A percentile compares a stretch with the other conserved stretches of the same genome.
Conservation (phyloP, 2,797 vertebrate species). For the Hippoglossus hippoglossus region DNA sequence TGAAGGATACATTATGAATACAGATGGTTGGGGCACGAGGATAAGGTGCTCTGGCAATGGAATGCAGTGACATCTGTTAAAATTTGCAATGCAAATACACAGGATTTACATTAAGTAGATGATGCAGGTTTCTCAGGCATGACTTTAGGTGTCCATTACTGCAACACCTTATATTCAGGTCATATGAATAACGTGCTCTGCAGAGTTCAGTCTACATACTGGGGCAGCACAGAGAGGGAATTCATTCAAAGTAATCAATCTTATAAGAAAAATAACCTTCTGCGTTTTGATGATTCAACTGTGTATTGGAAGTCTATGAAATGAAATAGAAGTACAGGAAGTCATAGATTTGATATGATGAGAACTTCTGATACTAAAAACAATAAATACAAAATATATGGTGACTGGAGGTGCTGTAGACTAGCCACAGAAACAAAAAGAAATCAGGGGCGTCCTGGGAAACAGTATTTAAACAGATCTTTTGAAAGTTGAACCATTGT, state of each 20-base stretch:
- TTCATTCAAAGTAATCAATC: background rate
- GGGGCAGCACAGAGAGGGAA: background rate
- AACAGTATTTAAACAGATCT: background rate
- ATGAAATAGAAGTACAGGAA: background rate
- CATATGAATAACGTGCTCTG: background rate
- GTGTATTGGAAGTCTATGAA: background rate
- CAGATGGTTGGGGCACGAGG: constrained; percentile 57
- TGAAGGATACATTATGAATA: constrained; percentile 75
- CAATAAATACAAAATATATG: too few relatives aligned
- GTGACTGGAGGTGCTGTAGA: too few relatives aligned
- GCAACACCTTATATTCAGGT: background rate
- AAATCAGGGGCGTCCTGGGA: too few relatives aligned
- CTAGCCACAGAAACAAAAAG: too few relatives aligned
- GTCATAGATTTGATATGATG: background rate
- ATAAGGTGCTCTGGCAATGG: constrained; percentile 62
- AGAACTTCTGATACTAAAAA: background rate
- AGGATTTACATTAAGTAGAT: constrained; percentile 50
- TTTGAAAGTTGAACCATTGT: background rate
- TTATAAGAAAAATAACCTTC: background rate
- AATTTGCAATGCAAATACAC: constrained; percentile 66
- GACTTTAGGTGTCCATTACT: constrained; percentile 42
- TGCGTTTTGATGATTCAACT: background rate
- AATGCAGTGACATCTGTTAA: constrained; percentile 63
- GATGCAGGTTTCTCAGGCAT: constrained; percentile 30
- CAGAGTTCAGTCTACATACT: background rate